These are phyloP conservation scores for Orthochromis indermauri DNA, from an alignment of 2,113 vertebrate species.

Conservation along the genomic window DNA sequence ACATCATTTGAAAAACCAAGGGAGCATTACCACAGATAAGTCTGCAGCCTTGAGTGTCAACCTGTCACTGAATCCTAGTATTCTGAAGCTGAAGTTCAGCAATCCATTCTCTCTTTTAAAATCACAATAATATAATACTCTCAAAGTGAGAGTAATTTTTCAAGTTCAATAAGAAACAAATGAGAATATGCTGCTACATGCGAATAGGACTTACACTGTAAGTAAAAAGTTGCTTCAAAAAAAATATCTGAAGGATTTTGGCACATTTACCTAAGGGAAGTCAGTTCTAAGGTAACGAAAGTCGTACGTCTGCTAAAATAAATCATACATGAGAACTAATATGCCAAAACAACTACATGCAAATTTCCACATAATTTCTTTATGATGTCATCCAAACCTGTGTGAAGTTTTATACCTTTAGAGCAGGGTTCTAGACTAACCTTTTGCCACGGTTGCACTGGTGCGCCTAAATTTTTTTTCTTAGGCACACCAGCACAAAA, in stretches of 20 bases:
- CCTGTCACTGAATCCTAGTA: neutral
- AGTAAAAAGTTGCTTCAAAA: neutral
- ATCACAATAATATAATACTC: neutral
- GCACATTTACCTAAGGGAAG: neutral
- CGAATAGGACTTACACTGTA: neutral
- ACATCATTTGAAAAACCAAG: neutral
- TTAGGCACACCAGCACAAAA: neutral
- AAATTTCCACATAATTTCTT: neutral
- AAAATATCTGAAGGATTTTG: neutral
- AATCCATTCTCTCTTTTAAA: neutral
- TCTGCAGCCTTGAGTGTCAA: neutral
- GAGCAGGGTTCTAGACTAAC: neutral
- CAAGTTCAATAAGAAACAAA: neutral
- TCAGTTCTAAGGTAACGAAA: neutral
- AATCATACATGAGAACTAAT: neutral
- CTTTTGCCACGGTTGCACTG: fast-evolving
- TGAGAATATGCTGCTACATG: neutral
- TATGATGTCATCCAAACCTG: neutral
- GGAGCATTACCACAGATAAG: neutral
- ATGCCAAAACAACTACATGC: neutral
- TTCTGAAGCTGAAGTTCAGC: neutral
- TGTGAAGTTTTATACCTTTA: neutral
- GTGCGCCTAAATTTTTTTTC: fast-evolving
- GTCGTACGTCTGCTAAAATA: fast-evolving
- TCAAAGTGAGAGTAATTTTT: neutral